phyloP scores from a whole-genome alignment of 2,797 vertebrate species.

The Nannoperca obscura region DNA sequence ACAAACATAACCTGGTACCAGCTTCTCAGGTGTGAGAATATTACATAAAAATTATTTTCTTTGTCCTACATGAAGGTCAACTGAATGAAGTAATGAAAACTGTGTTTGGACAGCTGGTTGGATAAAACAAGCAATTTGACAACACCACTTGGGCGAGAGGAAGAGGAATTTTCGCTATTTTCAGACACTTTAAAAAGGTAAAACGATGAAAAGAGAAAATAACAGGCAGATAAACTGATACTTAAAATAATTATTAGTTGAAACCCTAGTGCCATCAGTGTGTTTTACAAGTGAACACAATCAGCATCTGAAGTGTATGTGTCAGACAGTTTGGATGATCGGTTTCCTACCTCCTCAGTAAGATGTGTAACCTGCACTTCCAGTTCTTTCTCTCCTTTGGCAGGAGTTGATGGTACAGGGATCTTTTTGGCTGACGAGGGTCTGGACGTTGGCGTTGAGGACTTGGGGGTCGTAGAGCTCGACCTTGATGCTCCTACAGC shows the following conservation, averaged over 20 bases:
- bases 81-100: background rate
- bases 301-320: background rate
- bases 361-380: conserved; percentile 98
- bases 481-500: conserved; percentile 92
- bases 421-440: conserved; percentile 98
- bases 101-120: background rate
- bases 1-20: background rate
- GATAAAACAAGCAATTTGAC: background rate
- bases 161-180: background rate
- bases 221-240: no score
- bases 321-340: background rate
- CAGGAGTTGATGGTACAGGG: conserved; percentile 86
- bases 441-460: conserved; percentile 95
- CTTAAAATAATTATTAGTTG: background rate
- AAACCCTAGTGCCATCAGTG: background rate
- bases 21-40: background rate
- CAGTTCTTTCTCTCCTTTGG: conserved; percentile 98
- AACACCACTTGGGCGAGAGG: background rate
- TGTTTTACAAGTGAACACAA: background rate
- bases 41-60: background rate
- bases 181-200: no score
- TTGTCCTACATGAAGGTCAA: background rate
- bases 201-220: background rate
- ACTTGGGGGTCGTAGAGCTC: conserved; percentile 90
- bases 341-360: conserved; percentile 90